Base-by-base conservation (phyloP, 2,888 invertebrate genomes). In the Caenorhabditis auriculariae region DNA sequence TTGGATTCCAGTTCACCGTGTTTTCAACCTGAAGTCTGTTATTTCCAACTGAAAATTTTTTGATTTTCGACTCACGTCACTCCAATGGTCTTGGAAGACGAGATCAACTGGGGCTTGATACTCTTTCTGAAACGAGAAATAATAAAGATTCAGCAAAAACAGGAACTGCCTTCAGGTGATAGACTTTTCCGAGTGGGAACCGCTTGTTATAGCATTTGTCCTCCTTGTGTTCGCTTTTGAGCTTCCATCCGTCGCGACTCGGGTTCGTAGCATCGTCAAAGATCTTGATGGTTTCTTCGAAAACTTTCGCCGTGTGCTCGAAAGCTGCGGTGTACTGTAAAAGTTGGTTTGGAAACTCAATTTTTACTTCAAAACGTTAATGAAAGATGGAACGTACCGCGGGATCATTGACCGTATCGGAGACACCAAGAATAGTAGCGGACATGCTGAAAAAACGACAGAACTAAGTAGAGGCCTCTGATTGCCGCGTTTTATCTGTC, bases 131-230 rank as follows among this genome's bases (percentile, higher is more conserved):
- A 45, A 46, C 15, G 12, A 32, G 27, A 6, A 49, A 23, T 26
- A 7, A 27, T 4, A 23, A 5, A 9, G 19, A 9, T 15, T 29
- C 3, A 19, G 26, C 12, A 43, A 42, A n/a, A 6, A 3, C 12
- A 17, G 23, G 19, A 37, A 6, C 15, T 39, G 47, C 54, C 54
- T 28, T 35, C 3, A 47, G n/a, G 9, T 38, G 28, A 38, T 59
- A 59, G 49, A 51, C 42, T 17, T 59, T 59, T n/a, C 59, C 59
- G 5, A 59, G 24, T 12, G 59, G 46, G 38, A 53, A 49, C 29
- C 51, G 59, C 28, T 54, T 54, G 43, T 59, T 59, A 37, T 59
- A 59, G 46, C 54, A 54, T 23, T 51, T 53, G 38, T 59, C 54
- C 26, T 54, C 59, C 32, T 59, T 59, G 17, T 39, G 47, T 35